Evolutionary conservation across 2,113 vertebrate species (phyloP).

Genomic region (Antidorcas marsupialis): DNA sequence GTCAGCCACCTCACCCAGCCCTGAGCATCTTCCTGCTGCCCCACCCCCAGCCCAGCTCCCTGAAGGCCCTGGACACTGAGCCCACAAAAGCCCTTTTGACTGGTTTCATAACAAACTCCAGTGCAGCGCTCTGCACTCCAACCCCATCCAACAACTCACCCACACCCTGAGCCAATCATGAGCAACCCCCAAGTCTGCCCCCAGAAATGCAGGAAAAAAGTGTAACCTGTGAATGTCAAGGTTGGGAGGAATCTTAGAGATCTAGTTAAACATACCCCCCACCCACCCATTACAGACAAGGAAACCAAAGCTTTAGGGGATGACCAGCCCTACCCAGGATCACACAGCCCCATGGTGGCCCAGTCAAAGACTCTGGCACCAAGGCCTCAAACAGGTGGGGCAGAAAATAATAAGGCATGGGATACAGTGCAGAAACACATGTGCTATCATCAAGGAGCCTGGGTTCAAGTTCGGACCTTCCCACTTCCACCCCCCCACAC

Average conservation of each 20-base stretch:
- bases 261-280: background rate
- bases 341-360: background rate
- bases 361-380: background rate
- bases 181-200: background rate
- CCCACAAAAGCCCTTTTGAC: background rate
- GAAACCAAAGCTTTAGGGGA: background rate
- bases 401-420: background rate
- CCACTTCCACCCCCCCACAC: background rate
- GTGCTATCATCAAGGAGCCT: background rate
- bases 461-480: background rate
- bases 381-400: background rate
- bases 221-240: background rate
- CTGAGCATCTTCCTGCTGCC: background rate
- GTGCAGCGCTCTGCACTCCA: background rate
- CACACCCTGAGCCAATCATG: rapidly evolving
- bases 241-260: background rate
- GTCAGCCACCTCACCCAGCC: background rate
- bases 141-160: background rate
- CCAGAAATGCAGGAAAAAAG: background rate
- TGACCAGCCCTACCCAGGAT: background rate
- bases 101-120: background rate
- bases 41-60: background rate
- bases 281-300: background rate
- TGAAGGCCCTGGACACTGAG: too few relatives aligned
- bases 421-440: background rate